Evolutionary conservation across 1,140 invertebrate genomes (phyloP), one percentile per base, ranked within the genome.

Genomic region (Aporrectodea caliginosa): DNA sequence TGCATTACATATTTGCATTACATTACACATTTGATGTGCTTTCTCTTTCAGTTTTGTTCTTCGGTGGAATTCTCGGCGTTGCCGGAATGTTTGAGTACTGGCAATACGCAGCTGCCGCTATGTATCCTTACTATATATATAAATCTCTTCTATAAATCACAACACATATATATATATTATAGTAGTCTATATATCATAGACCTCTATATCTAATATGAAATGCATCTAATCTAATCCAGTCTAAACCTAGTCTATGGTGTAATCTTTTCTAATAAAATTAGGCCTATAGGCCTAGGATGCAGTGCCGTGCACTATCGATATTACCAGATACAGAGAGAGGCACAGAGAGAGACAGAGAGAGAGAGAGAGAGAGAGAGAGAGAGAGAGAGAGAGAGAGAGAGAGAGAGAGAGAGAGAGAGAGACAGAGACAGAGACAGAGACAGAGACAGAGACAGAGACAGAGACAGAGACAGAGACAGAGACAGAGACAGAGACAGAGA

Each of bases 351-450:
- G 43, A 58, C 6, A 58, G 43, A 58, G 43, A 58, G 43, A 58
- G 43, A 58, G 43, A 58, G 43, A 58, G 43, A 58, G 43, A 58
- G 43, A 58, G 43, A 58, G 43, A 58, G 43, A 58, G 43, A 58
- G 43, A 58, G 43, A 58, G 43, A 58, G 43, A 58, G 43, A 58
- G 43, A 58, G 43, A 58, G 43, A 58, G 6, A 58, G 43, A 58
- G 6, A 58, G 43, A 58, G 6, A 58, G 43, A 58, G 6, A 58
- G 43, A 58, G 6, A 58, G 43, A 58, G 6, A 58, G 43, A 58
- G 6, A 58, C 6, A 58, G 6, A 58, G 43, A 58, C 43, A 58
- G 43, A 58, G 6, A 58, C 6, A 58, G 6, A 58, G 43, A 58
- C 43, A 58, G 43, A 58, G 6, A 58, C 6, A 58, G 6, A 58